phyloP scores from a whole-genome alignment of 2,113 vertebrate species.

The Podarcis cretensis region DNA sequence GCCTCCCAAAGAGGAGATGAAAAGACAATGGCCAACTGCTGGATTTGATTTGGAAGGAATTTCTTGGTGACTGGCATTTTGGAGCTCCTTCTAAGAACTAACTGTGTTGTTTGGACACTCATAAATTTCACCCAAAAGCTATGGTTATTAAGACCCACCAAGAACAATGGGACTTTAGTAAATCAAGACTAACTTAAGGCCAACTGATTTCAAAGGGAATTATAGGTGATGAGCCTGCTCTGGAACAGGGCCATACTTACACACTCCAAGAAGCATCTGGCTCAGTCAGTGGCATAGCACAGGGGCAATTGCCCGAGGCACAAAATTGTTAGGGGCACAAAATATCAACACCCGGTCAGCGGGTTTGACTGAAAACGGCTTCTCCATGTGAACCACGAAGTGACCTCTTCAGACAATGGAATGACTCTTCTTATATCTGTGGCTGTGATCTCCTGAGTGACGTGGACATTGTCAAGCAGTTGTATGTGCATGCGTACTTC shows the following conservation, averaged over 20 bases:
- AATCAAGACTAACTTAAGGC: neutral
- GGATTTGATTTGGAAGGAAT: constrained; percentile 38
- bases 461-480: no score
- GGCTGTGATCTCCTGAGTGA: no score
- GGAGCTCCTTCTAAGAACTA: neutral
- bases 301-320: no score
- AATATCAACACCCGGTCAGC: no score
- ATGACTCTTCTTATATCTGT: no score
- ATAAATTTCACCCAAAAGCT: neutral
- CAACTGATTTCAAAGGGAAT: neutral
- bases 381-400: no score
- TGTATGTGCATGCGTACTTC: no score
- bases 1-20: constrained; percentile 38
- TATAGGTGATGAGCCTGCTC: neutral
- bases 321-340: no score
- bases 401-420: no score
- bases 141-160: neutral
- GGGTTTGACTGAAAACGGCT: no score
- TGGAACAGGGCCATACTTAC: neutral
- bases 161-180: neutral
- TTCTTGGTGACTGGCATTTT: constrained; percentile 6
- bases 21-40: constrained; percentile 22
- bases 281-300: no score
- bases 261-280: neutral
- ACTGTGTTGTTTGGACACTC: neutral